Percentiles rank a stretch among this genome's conserved stretches.
These are phyloP conservation scores for Hippopotamus amphibius DNA, from an alignment of 2,113 vertebrate genomes.

Conservation along the genomic window DNA sequence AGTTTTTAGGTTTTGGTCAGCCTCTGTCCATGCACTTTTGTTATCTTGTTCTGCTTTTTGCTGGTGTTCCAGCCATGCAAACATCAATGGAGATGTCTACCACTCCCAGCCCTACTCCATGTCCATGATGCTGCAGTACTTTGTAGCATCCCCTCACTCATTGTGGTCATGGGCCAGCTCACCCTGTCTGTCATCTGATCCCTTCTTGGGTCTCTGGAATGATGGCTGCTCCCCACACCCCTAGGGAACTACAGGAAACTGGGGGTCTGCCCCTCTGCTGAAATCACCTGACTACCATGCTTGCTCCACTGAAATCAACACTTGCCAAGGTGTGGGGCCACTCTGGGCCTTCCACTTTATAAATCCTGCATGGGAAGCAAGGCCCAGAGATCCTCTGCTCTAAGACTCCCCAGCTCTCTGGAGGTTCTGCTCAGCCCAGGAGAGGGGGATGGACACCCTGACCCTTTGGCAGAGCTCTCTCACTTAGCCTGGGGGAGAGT, in stretches of 20 bases:
- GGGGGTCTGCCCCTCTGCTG: not conserved
- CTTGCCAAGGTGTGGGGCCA: not conserved
- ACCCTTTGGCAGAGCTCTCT: not conserved
- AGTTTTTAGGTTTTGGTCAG: no score
- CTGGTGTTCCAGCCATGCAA: not conserved
- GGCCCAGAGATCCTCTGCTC: not conserved
- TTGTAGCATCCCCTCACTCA: not conserved
- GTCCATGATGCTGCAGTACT: accelerated
- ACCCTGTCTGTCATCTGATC: not conserved
- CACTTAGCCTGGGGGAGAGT: accelerated
- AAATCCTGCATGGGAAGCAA: not conserved
- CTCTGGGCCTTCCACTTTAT: not conserved
- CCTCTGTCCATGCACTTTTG: not conserved
- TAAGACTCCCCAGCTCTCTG: not conserved
- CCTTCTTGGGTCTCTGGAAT: not conserved
- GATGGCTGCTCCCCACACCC: not conserved
- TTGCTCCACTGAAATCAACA: accelerated
- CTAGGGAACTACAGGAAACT: not conserved
- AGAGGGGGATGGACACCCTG: not conserved
- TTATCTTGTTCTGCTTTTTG: not conserved
- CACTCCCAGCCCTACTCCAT: accelerated
- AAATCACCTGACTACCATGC: not conserved
- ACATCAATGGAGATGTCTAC: not conserved
- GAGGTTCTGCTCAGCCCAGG: not conserved
- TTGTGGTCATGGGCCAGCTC: not conserved